These are phyloP conservation scores for Petrocephalus microphthalmus DNA, from an alignment of 2,113 vertebrate species.

Conservation along the genomic window DNA sequence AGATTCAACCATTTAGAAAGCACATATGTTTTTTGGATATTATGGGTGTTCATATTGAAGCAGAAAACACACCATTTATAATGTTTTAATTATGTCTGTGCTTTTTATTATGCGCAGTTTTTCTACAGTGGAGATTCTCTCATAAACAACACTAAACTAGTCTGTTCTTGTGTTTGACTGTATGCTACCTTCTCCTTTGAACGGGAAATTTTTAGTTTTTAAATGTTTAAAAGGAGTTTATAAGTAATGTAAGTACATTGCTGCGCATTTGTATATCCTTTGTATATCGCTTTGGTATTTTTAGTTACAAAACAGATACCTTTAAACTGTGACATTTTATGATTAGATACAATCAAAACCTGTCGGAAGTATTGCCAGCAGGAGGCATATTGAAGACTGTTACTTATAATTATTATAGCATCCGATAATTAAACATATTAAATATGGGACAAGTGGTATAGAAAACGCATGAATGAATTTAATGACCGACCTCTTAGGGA, in stretches of 20 bases:
- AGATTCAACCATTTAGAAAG: not conserved
- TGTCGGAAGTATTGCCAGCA: not conserved
- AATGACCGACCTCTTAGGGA: not conserved
- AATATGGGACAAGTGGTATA: not conserved
- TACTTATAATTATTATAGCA: not conserved
- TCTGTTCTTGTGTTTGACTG: not conserved
- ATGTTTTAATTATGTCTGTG: not conserved
- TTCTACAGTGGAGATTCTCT: not conserved
- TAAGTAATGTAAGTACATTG: not conserved
- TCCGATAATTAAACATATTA: not conserved
- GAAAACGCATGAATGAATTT: not conserved
- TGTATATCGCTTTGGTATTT: not conserved
- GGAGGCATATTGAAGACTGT: not conserved
- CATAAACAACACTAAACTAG: not conserved
- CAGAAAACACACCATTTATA: not conserved
- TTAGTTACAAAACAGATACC: not conserved
- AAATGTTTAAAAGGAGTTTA: not conserved
- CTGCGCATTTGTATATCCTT: not conserved
- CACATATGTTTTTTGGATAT: not conserved
- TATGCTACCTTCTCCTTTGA: not conserved
- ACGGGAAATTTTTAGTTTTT: not conserved
- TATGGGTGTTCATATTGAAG: not conserved
- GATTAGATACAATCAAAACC: not conserved
- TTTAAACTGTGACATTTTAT: not conserved
- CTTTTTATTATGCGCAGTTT: not conserved